Base-by-base conservation (phyloP, 1,140 invertebrate genomes). In the Leptinotarsa lineolata region DNA sequence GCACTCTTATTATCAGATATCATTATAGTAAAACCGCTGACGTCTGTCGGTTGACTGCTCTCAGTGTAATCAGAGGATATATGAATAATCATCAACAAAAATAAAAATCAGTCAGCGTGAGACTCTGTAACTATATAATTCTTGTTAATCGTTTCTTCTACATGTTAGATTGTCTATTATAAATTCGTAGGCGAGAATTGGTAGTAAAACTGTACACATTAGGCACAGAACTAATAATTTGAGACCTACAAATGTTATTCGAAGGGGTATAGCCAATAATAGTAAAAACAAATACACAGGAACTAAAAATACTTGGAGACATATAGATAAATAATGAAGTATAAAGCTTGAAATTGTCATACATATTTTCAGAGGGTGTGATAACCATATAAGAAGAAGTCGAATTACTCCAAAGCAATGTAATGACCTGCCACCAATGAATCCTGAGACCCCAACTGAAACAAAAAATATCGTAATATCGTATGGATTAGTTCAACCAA, bases 221-320 rank as follows among this genome's bases (percentile, higher is more conserved):
- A 63, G 3, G 18, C 15, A 21, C 13, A 63, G 20, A 21, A 63
- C 4, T 4, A 63, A 63, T 20, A 63, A 30, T 63, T 30, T 21
- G 20, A 63, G 13, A 21, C 61, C 61, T 30, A 63, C 61, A 63
- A 63, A 63, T 63, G 24, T 63, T 20, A 63, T n/a, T 30, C 61
- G 20, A 21, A 63, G 24, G 11, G 61, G 61, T 22, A 63, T 63
- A 1, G 61, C 20, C 61, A 63, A 21, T 22, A 63, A 16, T 15
- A 63, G 21, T 20, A 63, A 22, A 20, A 63, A 3, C 13, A 63
- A 63, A 63, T 63, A 63, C 4, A 63, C 24, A 22, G 61, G 61
- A 22, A 63, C 20, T 20, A 63, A 20, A 13, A 63, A 15, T 18
- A 63, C 20, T 63, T 63, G 61, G 4, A 54, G n/a, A 54, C 15